Conservation (phyloP, 1,140 invertebrate genomes). For the Drosophila subobscura region DNA sequence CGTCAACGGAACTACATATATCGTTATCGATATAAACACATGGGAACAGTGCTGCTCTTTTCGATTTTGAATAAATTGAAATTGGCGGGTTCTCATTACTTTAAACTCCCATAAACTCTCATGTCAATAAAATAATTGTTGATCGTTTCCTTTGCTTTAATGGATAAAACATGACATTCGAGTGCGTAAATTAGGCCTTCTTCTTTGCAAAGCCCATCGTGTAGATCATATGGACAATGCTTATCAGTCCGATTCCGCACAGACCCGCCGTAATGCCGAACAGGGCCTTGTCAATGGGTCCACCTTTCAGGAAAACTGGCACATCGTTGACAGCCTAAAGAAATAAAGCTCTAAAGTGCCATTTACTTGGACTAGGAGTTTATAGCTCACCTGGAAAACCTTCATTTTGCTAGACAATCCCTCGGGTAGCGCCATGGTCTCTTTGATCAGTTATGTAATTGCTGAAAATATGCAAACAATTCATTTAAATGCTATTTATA, state of each 20-base stretch:
- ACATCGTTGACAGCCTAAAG: constrained; percentile 72
- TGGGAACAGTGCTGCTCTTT: constrained; percentile 6
- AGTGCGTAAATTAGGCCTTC: constrained; percentile 59
- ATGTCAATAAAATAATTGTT: background rate
- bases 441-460: constrained; percentile 69
- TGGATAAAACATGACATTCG: background rate
- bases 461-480: constrained; percentile 31
- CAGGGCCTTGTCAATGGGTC: constrained; percentile 71
- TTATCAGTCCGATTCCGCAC: constrained; percentile 74
- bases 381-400: constrained; percentile 72
- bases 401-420: constrained; percentile 74
- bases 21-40: too few relatives aligned
- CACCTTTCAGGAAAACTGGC: constrained; percentile 79
- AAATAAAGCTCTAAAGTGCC: background rate
- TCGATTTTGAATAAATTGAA: background rate
- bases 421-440: constrained; percentile 77
- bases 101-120: background rate
- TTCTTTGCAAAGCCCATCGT: constrained; percentile 80
- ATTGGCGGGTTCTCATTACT: background rate
- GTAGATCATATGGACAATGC: constrained; percentile 73
- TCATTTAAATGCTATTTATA: too few relatives aligned
- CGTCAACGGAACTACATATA: too few relatives aligned
- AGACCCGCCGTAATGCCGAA: constrained; percentile 76
- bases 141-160: constrained; percentile 29
- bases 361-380: fast-evolving